These are phyloP conservation scores for Ennomos quercinarius DNA, from an alignment of 2,888 invertebrate species.

Conservation along the genomic window DNA sequence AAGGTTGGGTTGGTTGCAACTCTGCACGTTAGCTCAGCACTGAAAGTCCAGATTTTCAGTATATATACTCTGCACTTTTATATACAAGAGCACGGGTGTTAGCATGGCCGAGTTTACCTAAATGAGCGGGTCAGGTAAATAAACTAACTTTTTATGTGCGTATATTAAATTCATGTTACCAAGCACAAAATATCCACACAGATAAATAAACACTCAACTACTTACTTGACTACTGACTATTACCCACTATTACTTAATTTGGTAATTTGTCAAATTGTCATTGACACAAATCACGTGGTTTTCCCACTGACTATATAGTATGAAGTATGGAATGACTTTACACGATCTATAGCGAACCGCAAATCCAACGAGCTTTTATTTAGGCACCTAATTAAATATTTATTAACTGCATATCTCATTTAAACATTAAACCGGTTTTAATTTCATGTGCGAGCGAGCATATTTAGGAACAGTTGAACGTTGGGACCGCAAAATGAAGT, in stretches of 20 bases:
- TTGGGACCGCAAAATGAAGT: constrained; percentile 81
- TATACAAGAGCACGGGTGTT: too few relatives aligned
- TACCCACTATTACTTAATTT: constrained; percentile 1
- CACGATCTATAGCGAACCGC: constrained; percentile 67
- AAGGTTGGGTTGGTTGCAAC: too few relatives aligned
- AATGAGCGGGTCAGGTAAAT: too few relatives aligned
- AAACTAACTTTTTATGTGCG: too few relatives aligned
- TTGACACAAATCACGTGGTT: constrained; percentile 43
- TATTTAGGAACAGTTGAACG: constrained; percentile 79
- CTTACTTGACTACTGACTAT: not conserved
- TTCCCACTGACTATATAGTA: constrained; percentile 45
- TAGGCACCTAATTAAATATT: constrained; percentile 85
- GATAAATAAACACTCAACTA: too few relatives aligned
- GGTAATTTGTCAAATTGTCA: constrained; percentile 37
- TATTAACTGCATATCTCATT: constrained; percentile 83
- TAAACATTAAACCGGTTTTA: constrained; percentile 83
- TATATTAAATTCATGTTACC: too few relatives aligned
- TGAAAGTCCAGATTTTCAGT: too few relatives aligned
- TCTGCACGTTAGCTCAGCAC: too few relatives aligned
- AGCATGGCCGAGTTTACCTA: too few relatives aligned
- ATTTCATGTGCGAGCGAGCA: constrained; percentile 81
- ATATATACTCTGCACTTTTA: too few relatives aligned
- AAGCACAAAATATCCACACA: too few relatives aligned
- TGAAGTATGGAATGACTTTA: constrained; percentile 58
- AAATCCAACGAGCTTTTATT: constrained; percentile 75